Base-by-base conservation (phyloP, 2,888 invertebrate species). In the Oscheius onirici region DNA sequence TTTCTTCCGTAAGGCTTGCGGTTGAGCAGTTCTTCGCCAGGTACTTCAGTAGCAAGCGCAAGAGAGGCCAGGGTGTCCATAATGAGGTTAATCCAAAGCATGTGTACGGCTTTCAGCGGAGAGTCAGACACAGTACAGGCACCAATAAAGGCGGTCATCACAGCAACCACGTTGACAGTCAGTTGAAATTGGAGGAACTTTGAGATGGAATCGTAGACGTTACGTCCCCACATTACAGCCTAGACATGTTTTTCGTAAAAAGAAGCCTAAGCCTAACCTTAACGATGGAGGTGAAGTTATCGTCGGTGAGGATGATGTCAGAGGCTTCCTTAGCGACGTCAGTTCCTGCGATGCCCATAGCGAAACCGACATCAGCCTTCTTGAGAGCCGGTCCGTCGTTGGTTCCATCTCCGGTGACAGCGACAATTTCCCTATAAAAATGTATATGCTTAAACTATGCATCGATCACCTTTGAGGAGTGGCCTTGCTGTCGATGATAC, bases 241-340 rank as follows among this genome's bases (percentile, higher is more conserved):
- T 74, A 52, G 28, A 73, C 22, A 57, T 11, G 8, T 34, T 3
- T 34, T 34, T 34, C 34, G 8, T 6, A 34, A 8, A n/a, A 20
- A 20, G 8, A 40, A 54, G 13, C 2, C 5, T 40, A n/a, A 65
- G 10, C 1, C 51, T 60, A n/a, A 70, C 74, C 78, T 89, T 90
- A 20, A 90, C 90, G 61, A 90, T 90, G 71, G 89, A 89, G 41
- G 89, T 89, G 83, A 90, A 90, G 83, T 90, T 90, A 77, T 90
- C 90, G 81, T 90, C 90, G 6, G 90, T 90, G 51, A 90, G 85
- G 72, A 90, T 90, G 79, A 90, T 90, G 80, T 90, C 90, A 51
- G 97, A 99, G 43, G 99, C 99, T 90, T 99, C 97, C 89, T 99
- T 99, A 41, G 99, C 99, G 11, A 99, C 99, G 90, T 99, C 99